These are phyloP conservation scores for Gorsachius magnificus DNA, from an alignment of 2,797 vertebrate genomes.

Conservation along the genomic window DNA sequence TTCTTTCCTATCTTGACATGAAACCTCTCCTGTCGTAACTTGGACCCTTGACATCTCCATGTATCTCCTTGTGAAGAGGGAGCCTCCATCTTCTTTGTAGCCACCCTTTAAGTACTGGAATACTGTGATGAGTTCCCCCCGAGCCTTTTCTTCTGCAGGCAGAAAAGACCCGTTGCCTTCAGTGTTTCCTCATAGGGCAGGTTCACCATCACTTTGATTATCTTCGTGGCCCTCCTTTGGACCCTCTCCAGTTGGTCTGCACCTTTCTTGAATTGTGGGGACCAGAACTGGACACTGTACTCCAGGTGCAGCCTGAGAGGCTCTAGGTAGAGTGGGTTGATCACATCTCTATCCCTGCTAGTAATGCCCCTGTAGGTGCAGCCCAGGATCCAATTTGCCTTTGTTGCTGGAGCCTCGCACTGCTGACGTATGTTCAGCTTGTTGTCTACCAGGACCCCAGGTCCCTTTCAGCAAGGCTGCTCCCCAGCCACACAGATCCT, in stretches of 20 bases:
- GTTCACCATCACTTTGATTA: neutral
- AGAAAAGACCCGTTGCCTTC: neutral
- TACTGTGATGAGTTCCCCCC: neutral
- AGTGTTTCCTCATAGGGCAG: neutral
- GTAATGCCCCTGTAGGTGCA: neutral
- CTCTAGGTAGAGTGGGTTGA: rapidly evolving
- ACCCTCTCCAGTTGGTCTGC: neutral
- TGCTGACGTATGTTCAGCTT: rapidly evolving
- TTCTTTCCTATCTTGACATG: neutral
- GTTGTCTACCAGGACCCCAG: neutral
- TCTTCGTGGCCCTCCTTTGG: neutral
- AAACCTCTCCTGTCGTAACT: neutral
- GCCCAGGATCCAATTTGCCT: neutral
- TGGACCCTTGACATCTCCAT: neutral
- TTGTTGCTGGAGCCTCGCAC: neutral
- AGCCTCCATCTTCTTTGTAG: neutral
- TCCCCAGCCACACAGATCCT: neutral
- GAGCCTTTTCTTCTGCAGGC: neutral
- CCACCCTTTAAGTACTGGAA: neutral
- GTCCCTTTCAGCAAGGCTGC: neutral
- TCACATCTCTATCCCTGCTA: neutral
- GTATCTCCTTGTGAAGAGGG: neutral
- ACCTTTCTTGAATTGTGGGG: neutral
- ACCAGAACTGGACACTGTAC: neutral
- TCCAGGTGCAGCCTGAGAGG: neutral